A percentile compares a stretch with the other conserved stretches of the same genome.
phyloP scores from a whole-genome alignment of 2,888 invertebrate genomes.

The Tetheella fluctuosa region DNA sequence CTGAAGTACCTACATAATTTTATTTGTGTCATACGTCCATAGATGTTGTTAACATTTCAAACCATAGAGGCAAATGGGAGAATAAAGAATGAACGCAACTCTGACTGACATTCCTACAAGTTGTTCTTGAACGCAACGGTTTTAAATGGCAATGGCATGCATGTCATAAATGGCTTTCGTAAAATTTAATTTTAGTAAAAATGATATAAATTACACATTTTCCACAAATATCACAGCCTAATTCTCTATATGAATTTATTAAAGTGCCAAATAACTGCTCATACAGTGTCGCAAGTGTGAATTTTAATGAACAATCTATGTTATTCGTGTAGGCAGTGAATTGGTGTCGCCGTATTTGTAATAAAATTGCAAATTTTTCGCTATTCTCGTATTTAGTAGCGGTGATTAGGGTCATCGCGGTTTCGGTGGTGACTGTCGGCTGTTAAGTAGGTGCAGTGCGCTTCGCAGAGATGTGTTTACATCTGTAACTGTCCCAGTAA shows the following conservation, averaged over 20 bases:
- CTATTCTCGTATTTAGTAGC: slow-evolving; percentile 44
- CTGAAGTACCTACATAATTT: too few species aligned
- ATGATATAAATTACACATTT: slow-evolving; percentile 55
- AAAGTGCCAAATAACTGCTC: slow-evolving; percentile 54
- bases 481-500: slow-evolving; percentile 76
- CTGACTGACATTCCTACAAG: slow-evolving; percentile 48
- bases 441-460: slow-evolving; percentile 51
- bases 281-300: slow-evolving; percentile 39
- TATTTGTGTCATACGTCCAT: too few species aligned
- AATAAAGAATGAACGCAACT: slow-evolving; percentile 52
- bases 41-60: neutral
- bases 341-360: slow-evolving; percentile 68
- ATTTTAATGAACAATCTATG: slow-evolving; percentile 46
- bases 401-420: slow-evolving; percentile 46
- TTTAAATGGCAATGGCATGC: slow-evolving; percentile 78
- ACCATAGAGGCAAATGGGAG: neutral
- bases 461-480: slow-evolving; percentile 80
- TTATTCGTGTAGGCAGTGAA: slow-evolving; percentile 75
- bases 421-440: slow-evolving; percentile 38
- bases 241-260: slow-evolving; percentile 32
- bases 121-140: slow-evolving; percentile 68
- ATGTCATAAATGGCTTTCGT: slow-evolving; percentile 75
- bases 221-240: slow-evolving; percentile 35
- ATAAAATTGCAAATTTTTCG: slow-evolving; percentile 54
- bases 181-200: slow-evolving; percentile 61